Evolutionary conservation across 2,113 vertebrate genomes (phyloP).

Genomic region (Tragelaphus imberbis): DNA sequence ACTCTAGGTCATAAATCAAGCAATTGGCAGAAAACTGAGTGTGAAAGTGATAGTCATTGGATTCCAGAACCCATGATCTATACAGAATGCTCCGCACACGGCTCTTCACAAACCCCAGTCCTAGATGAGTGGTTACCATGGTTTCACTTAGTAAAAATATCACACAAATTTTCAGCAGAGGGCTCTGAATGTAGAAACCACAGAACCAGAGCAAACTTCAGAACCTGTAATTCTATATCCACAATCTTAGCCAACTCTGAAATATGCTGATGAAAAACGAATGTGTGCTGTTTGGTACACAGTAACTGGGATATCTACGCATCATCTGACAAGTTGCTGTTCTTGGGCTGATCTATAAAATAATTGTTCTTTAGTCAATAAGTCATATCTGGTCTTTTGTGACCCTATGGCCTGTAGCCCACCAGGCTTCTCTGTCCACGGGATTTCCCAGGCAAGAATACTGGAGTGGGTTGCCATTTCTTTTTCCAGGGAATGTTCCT

Average conservation of each 20-base stretch:
- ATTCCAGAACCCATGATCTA: neutral
- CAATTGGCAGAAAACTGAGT: neutral
- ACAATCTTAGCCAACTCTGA: neutral
- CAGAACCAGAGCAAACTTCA: neutral
- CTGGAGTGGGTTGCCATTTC: neutral
- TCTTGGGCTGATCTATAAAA: neutral
- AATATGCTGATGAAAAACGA: neutral
- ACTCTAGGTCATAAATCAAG: neutral
- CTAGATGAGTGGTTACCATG: neutral
- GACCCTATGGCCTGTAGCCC: neutral
- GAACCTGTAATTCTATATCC: neutral
- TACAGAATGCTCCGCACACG: neutral
- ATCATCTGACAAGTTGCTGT: neutral
- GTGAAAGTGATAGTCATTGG: neutral
- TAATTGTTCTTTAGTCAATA: neutral
- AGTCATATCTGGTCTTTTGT: neutral
- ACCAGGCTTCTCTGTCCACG: neutral
- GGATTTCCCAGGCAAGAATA: neutral
- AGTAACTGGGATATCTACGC: neutral
- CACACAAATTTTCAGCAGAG: neutral
- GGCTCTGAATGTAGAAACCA: neutral
- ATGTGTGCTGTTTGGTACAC: neutral
- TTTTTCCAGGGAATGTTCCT: neutral
- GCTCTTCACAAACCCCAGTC: neutral
- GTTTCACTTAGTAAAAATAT: neutral